Base-by-base conservation (phyloP, 2,888 invertebrate species). In the Parnassius smintheus region DNA sequence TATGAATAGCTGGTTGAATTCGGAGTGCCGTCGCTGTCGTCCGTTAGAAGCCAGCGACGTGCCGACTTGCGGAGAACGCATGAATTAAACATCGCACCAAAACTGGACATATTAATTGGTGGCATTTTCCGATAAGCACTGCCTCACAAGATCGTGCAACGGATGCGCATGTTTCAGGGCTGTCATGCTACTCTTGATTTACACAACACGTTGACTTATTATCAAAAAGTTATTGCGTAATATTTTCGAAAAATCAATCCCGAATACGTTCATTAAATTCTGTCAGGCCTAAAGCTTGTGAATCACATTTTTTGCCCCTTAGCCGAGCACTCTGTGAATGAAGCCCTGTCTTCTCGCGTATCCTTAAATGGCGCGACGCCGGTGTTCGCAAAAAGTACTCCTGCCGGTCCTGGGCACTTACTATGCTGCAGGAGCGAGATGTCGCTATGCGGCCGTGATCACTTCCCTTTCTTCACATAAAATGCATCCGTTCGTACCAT, bases 21-120 rank as follows among this genome's bases (percentile, higher is more conserved):
- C 35, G 4, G 7, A 50, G 2, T 9, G 50, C 50, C 18, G 18
- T 50, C 12, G 50, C 50, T 10, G 48, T 9, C 25, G 25, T 25
- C 25, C 49, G 13, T 49, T 13, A 13, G 48, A 0, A 35, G 41
- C 10, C 10, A 8, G 50, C 55, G 55, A 18, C 55, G 25, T 10
- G 35, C 22, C 9, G 4, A 0, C 2, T 2, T 9, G 51, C 13
- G 35, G 52, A 42, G 22, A 54, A 45, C 62, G 54, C 61, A 74
- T 76, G 81, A 81, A 84, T 84, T 80, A 85, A 76, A 72, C 79
- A 82, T 81, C 71, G 68, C 71, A 72, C 83, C 81, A 77, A 85
- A 85, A 80, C 75, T 77, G 83, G 85, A 78, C 75, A 77, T 76
- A 82, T 82, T 86, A 83, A 84, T 86, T 84, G 83, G 73, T 73